Conservation (phyloP, 2,113 vertebrate species). For the Lasiurus borealis region DNA sequence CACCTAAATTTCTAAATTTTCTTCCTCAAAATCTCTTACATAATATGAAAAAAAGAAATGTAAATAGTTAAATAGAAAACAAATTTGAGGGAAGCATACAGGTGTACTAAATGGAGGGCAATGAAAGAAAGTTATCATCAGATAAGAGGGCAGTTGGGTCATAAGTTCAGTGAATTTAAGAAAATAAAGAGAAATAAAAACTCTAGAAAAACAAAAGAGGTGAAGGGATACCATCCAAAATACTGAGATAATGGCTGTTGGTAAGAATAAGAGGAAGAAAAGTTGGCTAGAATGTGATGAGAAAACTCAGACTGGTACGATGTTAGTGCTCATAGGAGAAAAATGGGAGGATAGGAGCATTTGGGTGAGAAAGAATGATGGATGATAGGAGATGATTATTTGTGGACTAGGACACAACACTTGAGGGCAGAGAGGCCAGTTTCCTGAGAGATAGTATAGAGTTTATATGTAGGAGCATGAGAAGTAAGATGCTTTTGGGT, state of each 20-base stretch:
- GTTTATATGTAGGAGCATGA: not conserved
- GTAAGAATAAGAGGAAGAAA: not conserved
- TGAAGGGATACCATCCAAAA: not conserved
- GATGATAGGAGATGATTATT: not conserved
- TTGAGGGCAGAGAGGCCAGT: not conserved
- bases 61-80: conserved; percentile 18
- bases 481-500: not conserved
- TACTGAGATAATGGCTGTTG: not conserved
- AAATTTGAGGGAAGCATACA: not conserved
- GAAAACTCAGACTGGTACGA: not conserved
- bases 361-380: not conserved
- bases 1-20: conserved; percentile 2
- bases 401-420: not conserved
- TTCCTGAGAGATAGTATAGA: not conserved
- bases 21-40: not conserved
- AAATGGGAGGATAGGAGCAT: not conserved
- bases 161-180: conserved; percentile 2
- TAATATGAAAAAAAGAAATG: not conserved
- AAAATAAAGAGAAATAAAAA: conserved; percentile 37
- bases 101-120: not conserved
- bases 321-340: not conserved
- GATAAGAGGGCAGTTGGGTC: not conserved
- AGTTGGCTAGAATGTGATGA: not conserved
- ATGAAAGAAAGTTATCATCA: not conserved
- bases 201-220: not conserved